These are phyloP conservation scores for Daktulosphaira vitifoliae DNA, from an alignment of 1,140 invertebrate species.

Conservation along the genomic window DNA sequence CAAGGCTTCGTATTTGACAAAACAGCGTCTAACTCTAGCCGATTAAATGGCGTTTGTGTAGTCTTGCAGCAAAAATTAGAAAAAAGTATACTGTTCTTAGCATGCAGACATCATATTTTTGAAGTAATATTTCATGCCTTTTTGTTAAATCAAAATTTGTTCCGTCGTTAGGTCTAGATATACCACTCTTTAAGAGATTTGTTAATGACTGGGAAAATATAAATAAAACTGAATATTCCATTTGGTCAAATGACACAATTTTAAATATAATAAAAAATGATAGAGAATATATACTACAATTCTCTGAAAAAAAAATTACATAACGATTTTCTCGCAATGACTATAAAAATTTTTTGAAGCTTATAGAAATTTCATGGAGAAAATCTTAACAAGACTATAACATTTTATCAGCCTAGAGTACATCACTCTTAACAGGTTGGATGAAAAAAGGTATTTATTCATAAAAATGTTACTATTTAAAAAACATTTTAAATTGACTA, in stretches of 20 bases:
- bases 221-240: too few relatives aligned
- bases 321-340: background rate
- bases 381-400: background rate
- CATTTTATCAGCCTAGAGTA: too few relatives aligned
- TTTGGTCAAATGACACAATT: background rate
- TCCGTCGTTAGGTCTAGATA: background rate
- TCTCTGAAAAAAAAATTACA: background rate
- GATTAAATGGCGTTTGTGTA: conserved; percentile 13
- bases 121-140: conserved; percentile 17
- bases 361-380: background rate
- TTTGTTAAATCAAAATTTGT: background rate
- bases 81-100: conserved; percentile 13
- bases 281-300: background rate
- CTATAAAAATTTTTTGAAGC: conserved; percentile 3
- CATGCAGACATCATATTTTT: conserved; percentile 23
- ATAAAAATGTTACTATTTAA: background rate
- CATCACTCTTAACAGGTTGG: background rate
- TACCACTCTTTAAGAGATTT: background rate
- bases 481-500: background rate
- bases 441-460: conserved; percentile 6
- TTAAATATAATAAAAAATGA: background rate
- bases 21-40: conserved; percentile 41
- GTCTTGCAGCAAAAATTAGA: background rate
- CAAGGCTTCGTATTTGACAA: conserved; percentile 41
- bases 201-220: too few relatives aligned